phyloP scores from a whole-genome alignment of 2,888 invertebrate species.

The Acrocera orbiculus region DNA sequence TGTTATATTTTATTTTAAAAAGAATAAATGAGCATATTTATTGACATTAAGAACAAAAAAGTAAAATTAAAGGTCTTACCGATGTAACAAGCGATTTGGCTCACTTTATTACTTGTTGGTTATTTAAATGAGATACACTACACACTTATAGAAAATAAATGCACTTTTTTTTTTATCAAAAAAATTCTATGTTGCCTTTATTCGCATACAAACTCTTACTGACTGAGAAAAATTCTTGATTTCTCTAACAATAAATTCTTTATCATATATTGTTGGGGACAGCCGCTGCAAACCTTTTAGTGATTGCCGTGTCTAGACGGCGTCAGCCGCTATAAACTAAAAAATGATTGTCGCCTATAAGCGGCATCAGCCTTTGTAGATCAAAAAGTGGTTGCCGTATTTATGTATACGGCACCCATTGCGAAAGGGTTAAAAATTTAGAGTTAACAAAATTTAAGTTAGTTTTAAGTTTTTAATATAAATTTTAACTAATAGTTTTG shows the following conservation, averaged over 20 bases:
- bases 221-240: neutral
- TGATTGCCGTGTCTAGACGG: neutral
- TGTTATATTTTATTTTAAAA: too few species aligned
- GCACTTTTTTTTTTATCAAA: neutral
- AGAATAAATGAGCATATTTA: too few species aligned
- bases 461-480: too few species aligned
- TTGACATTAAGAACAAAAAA: neutral
- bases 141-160: neutral
- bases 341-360: too few species aligned
- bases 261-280: neutral
- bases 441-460: too few species aligned
- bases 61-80: neutral
- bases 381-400: too few species aligned
- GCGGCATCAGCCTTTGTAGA: too few species aligned
- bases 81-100: neutral
- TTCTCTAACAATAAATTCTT: neutral
- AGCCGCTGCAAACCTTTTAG: neutral
- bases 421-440: too few species aligned
- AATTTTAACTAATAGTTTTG: too few species aligned
- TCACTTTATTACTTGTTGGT: neutral
- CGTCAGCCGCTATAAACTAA: too few species aligned
- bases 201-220: neutral
- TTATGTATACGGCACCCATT: too few species aligned
- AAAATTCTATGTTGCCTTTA: neutral
- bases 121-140: neutral